Evolutionary conservation across 2,113 vertebrate genomes (phyloP).

Genomic region (Colossoma macropomum): DNA sequence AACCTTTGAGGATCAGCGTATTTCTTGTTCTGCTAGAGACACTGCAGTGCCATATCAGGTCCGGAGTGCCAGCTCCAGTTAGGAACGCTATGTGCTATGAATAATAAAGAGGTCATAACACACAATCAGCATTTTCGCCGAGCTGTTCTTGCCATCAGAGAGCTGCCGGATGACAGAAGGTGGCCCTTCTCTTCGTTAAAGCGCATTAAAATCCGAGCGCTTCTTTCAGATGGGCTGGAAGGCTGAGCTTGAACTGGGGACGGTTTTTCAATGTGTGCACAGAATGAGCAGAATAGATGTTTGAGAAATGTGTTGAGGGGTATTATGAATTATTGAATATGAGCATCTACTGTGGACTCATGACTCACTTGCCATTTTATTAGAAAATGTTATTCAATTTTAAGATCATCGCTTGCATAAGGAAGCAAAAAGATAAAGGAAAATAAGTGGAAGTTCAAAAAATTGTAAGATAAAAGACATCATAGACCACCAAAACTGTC

Average conservation of each 20-base stretch:
- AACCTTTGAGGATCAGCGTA: not conserved
- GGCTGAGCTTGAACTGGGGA: not conserved
- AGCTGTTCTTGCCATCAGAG: constrained; percentile 14
- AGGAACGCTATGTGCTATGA: constrained; percentile 19
- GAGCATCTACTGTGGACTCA: not conserved
- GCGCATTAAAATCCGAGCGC: not conserved
- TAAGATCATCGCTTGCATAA: too few species aligned
- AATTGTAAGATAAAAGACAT: too few species aligned
- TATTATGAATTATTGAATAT: constrained; percentile 11
- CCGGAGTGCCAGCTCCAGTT: not conserved
- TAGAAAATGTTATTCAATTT: not conserved
- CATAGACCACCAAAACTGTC: too few species aligned
- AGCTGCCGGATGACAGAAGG: constrained; percentile 26
- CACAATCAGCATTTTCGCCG: constrained; percentile 45
- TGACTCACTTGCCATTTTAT: not conserved
- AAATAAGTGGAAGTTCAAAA: too few species aligned
- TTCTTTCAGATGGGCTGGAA: constrained; percentile 13
- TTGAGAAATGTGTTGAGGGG: not conserved
- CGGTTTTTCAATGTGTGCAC: not conserved
- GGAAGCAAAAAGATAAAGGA: too few species aligned
- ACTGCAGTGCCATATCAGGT: not conserved
- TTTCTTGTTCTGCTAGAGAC: not conserved
- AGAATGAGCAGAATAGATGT: not conserved
- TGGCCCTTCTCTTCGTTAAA: constrained; percentile 6
- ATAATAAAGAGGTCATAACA: constrained; percentile 46